Evolutionary conservation across 2,797 vertebrate species (phyloP).

Genomic region (Lithobates pipiens): DNA sequence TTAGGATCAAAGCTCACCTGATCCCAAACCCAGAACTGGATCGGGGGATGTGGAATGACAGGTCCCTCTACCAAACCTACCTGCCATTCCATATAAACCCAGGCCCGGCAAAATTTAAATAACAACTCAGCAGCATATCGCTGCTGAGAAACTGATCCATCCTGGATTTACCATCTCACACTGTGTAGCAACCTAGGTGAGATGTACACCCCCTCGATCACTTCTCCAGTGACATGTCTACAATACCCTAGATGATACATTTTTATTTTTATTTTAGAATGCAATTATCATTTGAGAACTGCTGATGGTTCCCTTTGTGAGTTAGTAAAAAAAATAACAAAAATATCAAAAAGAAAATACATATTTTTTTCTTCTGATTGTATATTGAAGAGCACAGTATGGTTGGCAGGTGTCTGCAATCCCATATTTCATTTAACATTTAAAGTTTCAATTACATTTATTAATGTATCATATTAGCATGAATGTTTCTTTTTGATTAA

Average conservation of each 20-base stretch:
- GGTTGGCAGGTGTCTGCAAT: conserved; percentile 66
- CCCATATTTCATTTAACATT: conserved; percentile 67
- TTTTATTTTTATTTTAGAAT: background rate
- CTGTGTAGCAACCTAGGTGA: too few species aligned
- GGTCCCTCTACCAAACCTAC: too few species aligned
- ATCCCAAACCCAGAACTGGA: too few species aligned
- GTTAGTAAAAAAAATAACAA: background rate
- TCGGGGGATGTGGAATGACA: too few species aligned
- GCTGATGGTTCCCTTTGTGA: background rate
- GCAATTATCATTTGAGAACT: background rate
- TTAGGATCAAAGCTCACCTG: too few species aligned
- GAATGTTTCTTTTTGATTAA: conserved; percentile 80
- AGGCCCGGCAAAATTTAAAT: too few species aligned
- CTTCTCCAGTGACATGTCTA: too few species aligned
- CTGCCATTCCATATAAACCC: too few species aligned
- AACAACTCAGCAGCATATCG: too few species aligned
- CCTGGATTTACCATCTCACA: too few species aligned
- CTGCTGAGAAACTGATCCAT: too few species aligned
- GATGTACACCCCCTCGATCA: too few species aligned
- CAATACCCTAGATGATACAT: background rate
- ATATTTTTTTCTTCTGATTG: conserved; percentile 47
- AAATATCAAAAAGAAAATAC: background rate
- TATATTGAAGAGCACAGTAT: conserved; percentile 69
- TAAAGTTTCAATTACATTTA: conserved; percentile 75
- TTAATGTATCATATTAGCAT: conserved; percentile 73